Conservation (phyloP, 2,888 invertebrate genomes). For the Unio pictorum region DNA sequence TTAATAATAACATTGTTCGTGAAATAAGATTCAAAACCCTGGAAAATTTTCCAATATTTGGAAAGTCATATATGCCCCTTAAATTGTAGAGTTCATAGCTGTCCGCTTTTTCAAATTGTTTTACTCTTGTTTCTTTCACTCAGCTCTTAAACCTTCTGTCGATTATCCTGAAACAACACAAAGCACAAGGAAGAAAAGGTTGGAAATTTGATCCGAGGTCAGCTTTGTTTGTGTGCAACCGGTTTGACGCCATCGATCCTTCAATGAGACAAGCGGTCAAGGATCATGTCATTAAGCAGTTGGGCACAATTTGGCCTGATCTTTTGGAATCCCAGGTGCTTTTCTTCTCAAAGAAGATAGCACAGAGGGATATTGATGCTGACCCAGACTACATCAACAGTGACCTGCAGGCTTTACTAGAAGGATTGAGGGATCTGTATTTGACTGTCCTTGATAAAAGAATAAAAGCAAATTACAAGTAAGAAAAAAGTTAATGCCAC, state of each 20-base stretch:
- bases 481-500: constrained; percentile 9
- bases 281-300: constrained; percentile 35
- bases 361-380: constrained; percentile 32
- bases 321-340: constrained; percentile 41
- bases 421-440: constrained; percentile 48
- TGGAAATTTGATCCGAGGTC: constrained; percentile 51
- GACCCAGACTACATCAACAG: constrained; percentile 54
- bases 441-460: constrained; percentile 40
- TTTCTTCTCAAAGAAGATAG: constrained; percentile 47
- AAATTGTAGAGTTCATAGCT: neutral
- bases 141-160: constrained; percentile 50
- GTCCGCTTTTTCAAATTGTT: neutral
- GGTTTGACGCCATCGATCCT: constrained; percentile 57
- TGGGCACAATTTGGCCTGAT: constrained; percentile 55
- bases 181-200: constrained; percentile 16
- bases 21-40: no score
- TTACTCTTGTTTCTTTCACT: neutral
- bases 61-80: accelerated
- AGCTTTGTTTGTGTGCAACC: constrained; percentile 63
- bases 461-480: constrained; percentile 57
- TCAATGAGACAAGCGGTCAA: constrained; percentile 39
- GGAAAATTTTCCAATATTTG: no score
- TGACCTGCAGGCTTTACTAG: constrained; percentile 43
- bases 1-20: no score
- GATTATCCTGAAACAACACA: constrained; percentile 45